phyloP scores from a whole-genome alignment of 1,140 invertebrate genomes.

The Trachelipus rathkii region DNA sequence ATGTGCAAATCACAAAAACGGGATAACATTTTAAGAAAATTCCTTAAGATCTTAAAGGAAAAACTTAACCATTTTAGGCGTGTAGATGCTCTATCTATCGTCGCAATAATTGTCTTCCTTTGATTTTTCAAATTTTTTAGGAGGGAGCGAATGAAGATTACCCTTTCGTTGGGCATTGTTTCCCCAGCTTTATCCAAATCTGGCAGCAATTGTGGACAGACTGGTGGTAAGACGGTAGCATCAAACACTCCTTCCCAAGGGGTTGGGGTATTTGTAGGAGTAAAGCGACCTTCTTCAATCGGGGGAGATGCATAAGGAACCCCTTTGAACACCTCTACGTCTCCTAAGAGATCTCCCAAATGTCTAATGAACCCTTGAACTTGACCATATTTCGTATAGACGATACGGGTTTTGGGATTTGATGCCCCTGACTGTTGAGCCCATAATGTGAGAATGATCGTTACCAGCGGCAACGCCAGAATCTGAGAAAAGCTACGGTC shows the following conservation, averaged over 20 bases:
- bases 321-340: constrained; percentile 89
- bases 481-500: neutral
- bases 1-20: no score
- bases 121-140: constrained; percentile 80
- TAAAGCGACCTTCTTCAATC: constrained; percentile 82
- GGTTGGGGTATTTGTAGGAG: constrained; percentile 85
- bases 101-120: no score
- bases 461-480: neutral
- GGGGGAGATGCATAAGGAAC: constrained; percentile 93
- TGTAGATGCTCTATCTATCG: constrained; percentile 96
- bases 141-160: constrained; percentile 77
- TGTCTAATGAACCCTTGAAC: constrained; percentile 44
- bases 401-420: constrained; percentile 36
- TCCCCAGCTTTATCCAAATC: constrained; percentile 58
- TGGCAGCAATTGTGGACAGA: constrained; percentile 69
- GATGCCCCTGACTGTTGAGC: neutral
- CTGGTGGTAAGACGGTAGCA: constrained; percentile 69
- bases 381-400: constrained; percentile 45
- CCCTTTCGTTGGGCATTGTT: constrained; percentile 77
- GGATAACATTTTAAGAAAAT: no score
- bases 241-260: constrained; percentile 84
- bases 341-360: constrained; percentile 58
- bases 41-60: no score
- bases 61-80: constrained; percentile 59
- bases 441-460: neutral